Evolutionary conservation across 2,113 vertebrate genomes (phyloP), one percentile per base, ranked within the genome.

Genomic region (Trachemys scripta): DNA sequence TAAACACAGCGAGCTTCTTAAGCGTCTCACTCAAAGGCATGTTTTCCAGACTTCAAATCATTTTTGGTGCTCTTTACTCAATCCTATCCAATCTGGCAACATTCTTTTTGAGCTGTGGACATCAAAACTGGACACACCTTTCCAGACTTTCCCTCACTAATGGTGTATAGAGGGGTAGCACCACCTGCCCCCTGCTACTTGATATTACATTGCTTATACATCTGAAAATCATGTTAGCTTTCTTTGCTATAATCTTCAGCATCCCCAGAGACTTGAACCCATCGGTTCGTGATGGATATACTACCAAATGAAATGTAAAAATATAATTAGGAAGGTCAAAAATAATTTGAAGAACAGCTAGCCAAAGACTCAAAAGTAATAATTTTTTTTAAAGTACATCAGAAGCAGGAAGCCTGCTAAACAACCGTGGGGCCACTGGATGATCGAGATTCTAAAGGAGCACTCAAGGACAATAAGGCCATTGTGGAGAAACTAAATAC

Each of bases 141-240:
- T 75, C 38, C 72, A 75, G 38, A 35, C 53, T 35, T 35, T 72
- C 2, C 24, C 4, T 94, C 3, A 80, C 80, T 89, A 87, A 38
- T 1, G 3, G 5, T 83, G 7, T 69, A 35, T 10, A 38, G 1
- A 78, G 11, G 51, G 3, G 29, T 2, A 87, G 53, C 80, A 78
- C 80, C 59, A 22, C 0, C 80, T 94, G 5, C 76, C 38, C 84
- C 2, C 2, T 42, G 1, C 0, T 31, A 75, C 1, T 27, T 59
- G 3, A n/a, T 35, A 1, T 1, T 57, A 90, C 88, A 82, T 25
- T 5, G 27, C 82, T 86, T 78, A 87, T 31, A 38, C 0, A 25
- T 76, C 0, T 91, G 85, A 62, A 10, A 8, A 29, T 4, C 22
- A 45, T 42, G 38, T 45, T 80, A 13, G 24, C 35, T 84, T 0